Evolutionary conservation across 1,140 invertebrate genomes (phyloP), one percentile per base, ranked within the genome.

Genomic region (Caenorhabditis brenneri): DNA sequence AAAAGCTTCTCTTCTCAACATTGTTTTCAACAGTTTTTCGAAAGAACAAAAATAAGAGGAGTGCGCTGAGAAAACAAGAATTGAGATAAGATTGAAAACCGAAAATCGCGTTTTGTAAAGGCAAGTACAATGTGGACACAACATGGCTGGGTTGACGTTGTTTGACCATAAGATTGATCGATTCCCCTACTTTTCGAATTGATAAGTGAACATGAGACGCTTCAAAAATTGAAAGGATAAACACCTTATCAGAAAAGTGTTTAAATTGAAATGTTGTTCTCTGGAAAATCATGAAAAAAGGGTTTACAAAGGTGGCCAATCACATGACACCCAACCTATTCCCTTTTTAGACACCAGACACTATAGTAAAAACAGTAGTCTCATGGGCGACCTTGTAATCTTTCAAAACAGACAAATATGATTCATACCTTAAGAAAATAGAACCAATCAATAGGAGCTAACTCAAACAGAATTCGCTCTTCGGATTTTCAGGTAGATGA

Each of bases 61-160:
- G 24, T 6, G 16, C 16, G 31, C 4, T 33, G 36, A 39, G 65
- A 74, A 74, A 42, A 74, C 36, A 33, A 39, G 65, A 74, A 42
- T 12, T 27, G 65, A 74, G 65, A 74, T 74, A 74, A 74, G 65
- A 74, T 74, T 74, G 36, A 74, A 74, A 74, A 74, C 65, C 65
- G 83, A 83, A 27, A 88, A 83, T 36, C 88, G 86, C 88, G 87
- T 88, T 42, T 81, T 87, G 42, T 48, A 53, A 80, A 83, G 33
- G 49, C 42, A 79, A 79, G 55, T 58, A 49, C 80, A 79, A 49
- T 79, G 39, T 51, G 36, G 58, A 65, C 36, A 69, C 27, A 82
- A 69, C 33, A 36, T 36, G 58, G 27, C 24, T 58, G 22, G 55
- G 55, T 27, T 16, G 55, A 31, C 55, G 31, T 65, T 65, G 31